A percentile compares a stretch with the other conserved stretches of the same genome.
Evolutionary conservation across 2,797 vertebrate species (phyloP).

Genomic region (Bufotes viridis): DNA sequence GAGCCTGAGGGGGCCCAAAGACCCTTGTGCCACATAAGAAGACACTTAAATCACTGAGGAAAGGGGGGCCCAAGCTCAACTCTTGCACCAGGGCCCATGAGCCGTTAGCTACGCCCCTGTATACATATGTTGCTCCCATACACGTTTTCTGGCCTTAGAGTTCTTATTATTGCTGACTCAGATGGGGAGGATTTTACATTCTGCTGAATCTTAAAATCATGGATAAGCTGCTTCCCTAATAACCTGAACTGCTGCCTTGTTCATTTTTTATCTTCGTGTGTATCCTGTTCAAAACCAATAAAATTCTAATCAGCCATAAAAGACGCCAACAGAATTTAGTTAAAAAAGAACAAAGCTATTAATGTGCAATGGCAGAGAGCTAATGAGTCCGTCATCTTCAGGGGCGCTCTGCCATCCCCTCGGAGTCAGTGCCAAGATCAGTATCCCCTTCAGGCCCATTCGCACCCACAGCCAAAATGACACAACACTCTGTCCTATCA

Average conservation of each 20-base stretch:
- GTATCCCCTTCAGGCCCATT: background rate
- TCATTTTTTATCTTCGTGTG: conserved; percentile 10
- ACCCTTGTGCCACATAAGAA: too few species aligned
- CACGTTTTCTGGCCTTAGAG: background rate
- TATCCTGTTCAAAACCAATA: conserved; percentile 35
- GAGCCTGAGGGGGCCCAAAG: too few species aligned
- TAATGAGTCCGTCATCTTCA: conserved; percentile 27
- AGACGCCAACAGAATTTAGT: conserved; percentile 7
- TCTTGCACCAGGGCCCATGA: too few species aligned
- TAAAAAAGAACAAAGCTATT: background rate
- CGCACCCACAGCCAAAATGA: conserved; percentile 2
- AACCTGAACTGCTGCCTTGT: conserved; percentile 15
- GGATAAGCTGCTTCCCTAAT: background rate
- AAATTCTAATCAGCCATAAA: conserved; percentile 39
- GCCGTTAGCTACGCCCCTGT: too few species aligned
- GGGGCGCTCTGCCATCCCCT: conserved; percentile 5
- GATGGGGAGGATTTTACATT: conserved; percentile 11
- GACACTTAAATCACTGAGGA: too few species aligned
- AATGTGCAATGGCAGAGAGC: background rate
- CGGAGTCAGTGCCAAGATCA: conserved; percentile 3
- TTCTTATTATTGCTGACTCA: conserved; percentile 14
- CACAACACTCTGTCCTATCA: conserved; percentile 23
- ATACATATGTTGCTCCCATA: background rate
- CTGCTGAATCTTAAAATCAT: conserved; percentile 27
- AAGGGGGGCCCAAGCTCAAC: too few species aligned